A percentile compares a stretch with the other conserved stretches of the same genome.
These are phyloP conservation scores for Synaphobranchus kaupii DNA, from an alignment of 2,797 vertebrate genomes.

Conservation along the genomic window DNA sequence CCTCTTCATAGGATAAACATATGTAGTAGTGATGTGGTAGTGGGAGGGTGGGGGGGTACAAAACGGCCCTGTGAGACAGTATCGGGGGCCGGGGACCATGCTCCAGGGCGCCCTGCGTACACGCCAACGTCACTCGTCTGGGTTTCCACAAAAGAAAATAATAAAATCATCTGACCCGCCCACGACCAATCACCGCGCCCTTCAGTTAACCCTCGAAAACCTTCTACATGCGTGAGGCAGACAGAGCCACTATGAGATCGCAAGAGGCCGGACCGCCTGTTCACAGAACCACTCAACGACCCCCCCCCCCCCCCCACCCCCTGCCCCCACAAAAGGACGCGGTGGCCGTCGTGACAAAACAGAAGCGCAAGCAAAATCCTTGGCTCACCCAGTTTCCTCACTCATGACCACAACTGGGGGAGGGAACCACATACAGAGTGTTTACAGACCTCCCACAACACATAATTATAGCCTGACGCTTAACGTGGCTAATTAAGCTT, in stretches of 20 bases:
- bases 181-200: not conserved
- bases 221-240: not conserved
- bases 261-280: not conserved
- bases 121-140: not conserved
- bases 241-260: not conserved
- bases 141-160: not conserved
- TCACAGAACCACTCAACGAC: not conserved
- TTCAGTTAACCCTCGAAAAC: not conserved
- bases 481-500: slow-evolving; percentile 68
- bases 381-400: not conserved
- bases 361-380: not conserved
- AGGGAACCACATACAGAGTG: slow-evolving; percentile 56
- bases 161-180: not conserved
- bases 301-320: no score
- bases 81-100: no score
- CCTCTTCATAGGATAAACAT: not conserved
- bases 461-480: slow-evolving; percentile 65
- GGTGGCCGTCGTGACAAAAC: not conserved
- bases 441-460: slow-evolving; percentile 67
- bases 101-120: not conserved
- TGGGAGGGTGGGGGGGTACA: not conserved
- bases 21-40: not conserved
- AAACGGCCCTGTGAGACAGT: not conserved
- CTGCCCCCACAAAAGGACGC: no score
- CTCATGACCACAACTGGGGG: not conserved